Base-by-base conservation (phyloP, 2,888 invertebrate genomes). In the Drosophila subsilvestris region DNA sequence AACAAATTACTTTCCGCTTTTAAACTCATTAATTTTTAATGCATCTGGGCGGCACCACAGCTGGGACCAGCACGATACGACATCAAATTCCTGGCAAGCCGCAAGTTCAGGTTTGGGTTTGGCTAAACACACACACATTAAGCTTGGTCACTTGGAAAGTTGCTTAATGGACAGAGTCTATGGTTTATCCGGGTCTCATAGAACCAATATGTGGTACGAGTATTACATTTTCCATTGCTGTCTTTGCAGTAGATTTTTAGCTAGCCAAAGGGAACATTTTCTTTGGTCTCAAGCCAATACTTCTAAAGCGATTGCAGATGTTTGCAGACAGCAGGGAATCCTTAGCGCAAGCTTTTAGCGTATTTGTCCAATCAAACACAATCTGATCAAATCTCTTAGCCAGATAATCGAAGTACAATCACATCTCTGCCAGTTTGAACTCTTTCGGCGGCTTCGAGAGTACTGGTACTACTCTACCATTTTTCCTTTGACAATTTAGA, bases 1-100 rank as follows among this genome's bases (percentile, higher is more conserved):
- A 68, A 83, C 81, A 83, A 83, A 86, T 88, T 73, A 79, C 61
- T 67, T 37, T 47, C 59, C 72, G 75, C 86, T 85, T 68, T 79
- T 72, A 76, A 78, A 57, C 70, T 79, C 88, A 79, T 85, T 89
- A 89, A 88, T 78, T 71, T 79, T 87, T 88, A 89, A 85, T 85
- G 75, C 79, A 78, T 67, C 82, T 53, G 63, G 44, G 61, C 68
- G 59, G 60, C 77, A 50, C 43, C 57, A 58, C 85, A 85, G 80
- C 76, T 88, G 86, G 29, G 81, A 56, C 84, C 55, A 29, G 27
- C 29, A 12, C 29, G 29, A 25, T 61, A 29, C 43, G 60, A 53
- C 47, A 56, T 48, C 32, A 49, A 55, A 56, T 48, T 56, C 51
- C 51, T 8, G 18, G 25, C 32, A 37, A 57, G 57, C 70, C 74